Percentiles rank a stretch among this genome's conserved stretches.
phyloP scores from a whole-genome alignment of 1,140 invertebrate species.

The Drosophila quadrilineata region DNA sequence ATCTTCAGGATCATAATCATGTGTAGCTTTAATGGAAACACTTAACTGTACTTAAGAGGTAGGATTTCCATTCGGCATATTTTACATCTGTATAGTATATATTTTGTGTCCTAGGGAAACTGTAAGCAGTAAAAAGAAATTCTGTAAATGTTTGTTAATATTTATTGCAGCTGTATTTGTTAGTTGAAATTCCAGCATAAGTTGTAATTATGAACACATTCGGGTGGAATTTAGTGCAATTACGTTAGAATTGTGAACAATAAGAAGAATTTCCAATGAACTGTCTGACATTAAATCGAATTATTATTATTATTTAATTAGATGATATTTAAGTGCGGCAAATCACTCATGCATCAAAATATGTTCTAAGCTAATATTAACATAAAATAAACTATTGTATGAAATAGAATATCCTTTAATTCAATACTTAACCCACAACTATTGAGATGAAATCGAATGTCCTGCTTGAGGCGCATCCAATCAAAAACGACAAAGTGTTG shows the following conservation, averaged over 20 bases:
- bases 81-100: neutral
- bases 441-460: slow-evolving; percentile 4
- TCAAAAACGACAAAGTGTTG: slow-evolving; percentile 51
- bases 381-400: slow-evolving; percentile 24
- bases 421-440: neutral
- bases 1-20: too few relatives aligned
- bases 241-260: neutral
- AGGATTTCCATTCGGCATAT: slow-evolving; percentile 8
- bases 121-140: neutral
- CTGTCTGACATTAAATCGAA: slow-evolving; percentile 2
- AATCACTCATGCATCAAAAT: neutral
- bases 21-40: slow-evolving; percentile 13
- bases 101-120: too few relatives aligned
- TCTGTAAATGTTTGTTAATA: slow-evolving; percentile 25
- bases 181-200: slow-evolving; percentile 43
- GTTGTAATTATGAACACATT: neutral
- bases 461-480: slow-evolving; percentile 52
- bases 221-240: neutral
- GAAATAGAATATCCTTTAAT: neutral
- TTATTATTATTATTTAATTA: slow-evolving; percentile 12
- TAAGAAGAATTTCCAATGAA: neutral
- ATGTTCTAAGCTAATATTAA: slow-evolving; percentile 9
- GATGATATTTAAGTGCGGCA: slow-evolving; percentile 5
- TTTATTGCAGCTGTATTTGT: slow-evolving; percentile 45
- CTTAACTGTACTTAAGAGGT: slow-evolving; percentile 28